Percentiles rank a stretch among this genome's conserved stretches.
Conservation (phyloP, 92 coral and sea anemone genomes). For the Epizoanthus rinbou region DNA sequence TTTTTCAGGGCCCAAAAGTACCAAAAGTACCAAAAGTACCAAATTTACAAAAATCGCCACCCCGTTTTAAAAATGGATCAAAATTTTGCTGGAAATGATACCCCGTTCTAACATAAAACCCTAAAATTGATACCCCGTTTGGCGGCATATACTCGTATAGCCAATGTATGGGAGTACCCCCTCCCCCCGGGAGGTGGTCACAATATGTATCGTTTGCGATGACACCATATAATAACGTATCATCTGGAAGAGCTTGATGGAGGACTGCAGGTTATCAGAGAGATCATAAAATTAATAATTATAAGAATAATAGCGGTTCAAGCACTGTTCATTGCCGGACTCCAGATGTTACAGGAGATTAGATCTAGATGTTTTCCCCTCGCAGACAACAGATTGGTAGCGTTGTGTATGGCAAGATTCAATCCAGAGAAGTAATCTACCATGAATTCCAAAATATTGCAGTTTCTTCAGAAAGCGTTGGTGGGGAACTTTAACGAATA, state of each 20-base stretch:
- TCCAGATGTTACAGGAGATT: slow-evolving; percentile 30
- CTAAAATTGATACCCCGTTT: no score
- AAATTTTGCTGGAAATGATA: no score
- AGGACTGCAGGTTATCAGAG: no score
- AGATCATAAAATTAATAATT: background rate
- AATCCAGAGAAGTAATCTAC: slow-evolving; percentile 46
- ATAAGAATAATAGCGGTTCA: no score
- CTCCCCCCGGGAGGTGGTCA: background rate
- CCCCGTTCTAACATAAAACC: no score
- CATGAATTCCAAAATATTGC: slow-evolving; percentile 52
- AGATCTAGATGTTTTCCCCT: slow-evolving; percentile 19
- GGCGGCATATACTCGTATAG: no score
- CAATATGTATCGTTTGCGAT: slow-evolving; percentile 6
- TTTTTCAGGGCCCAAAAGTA: no score
- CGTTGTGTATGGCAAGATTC: slow-evolving; percentile 52
- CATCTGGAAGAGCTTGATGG: slow-evolving; percentile 30
- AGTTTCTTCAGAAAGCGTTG: slow-evolving; percentile 48
- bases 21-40: no score
- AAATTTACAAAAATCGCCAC: no score
- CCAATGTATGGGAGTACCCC: no score
- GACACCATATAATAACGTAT: slow-evolving; percentile 28
- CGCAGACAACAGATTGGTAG: slow-evolving; percentile 41
- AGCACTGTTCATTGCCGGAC: slow-evolving; percentile 35
- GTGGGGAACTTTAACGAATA: slow-evolving; percentile 53
- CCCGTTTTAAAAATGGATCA: no score